These are phyloP conservation scores for Apotomis betuletana DNA, from an alignment of 2,888 invertebrate species.

Conservation along the genomic window DNA sequence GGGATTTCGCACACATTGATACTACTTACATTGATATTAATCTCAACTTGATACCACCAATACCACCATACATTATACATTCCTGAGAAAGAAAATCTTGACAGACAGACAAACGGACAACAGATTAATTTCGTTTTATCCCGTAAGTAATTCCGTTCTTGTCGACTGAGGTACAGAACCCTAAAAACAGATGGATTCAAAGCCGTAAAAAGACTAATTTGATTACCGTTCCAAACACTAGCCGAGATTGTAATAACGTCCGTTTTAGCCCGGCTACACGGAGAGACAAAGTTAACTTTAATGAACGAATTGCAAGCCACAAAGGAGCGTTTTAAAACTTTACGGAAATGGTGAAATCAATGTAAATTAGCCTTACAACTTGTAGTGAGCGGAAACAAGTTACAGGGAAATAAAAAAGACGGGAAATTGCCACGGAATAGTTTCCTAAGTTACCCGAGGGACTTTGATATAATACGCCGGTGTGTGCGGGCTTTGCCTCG, in stretches of 20 bases:
- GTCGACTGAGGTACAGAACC: not conserved
- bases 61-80: too few relatives aligned
- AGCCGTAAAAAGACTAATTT: constrained; percentile 11
- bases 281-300: constrained; percentile 6
- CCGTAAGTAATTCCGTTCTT: not conserved
- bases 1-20: too few relatives aligned
- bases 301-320: constrained; percentile 17
- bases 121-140: too few relatives aligned
- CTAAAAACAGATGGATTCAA: not conserved
- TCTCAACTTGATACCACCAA: too few relatives aligned
- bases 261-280: constrained; percentile 2
- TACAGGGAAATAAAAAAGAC: constrained; percentile 35
- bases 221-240: constrained; percentile 22
- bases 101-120: too few relatives aligned
- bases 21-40: too few relatives aligned
- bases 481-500: constrained; percentile 1
- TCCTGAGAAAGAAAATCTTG: too few relatives aligned
- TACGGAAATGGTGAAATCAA: constrained; percentile 27
- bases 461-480: constrained; percentile 10
- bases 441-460: constrained; percentile 32
- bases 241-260: not conserved
- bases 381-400: constrained; percentile 36
- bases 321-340: constrained; percentile 19
- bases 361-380: constrained; percentile 39
- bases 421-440: constrained; percentile 31